A percentile compares a stretch with the other conserved stretches of the same genome.
phyloP scores from a whole-genome alignment of 2,888 invertebrate genomes.

The Phanerotoma sp. region DNA sequence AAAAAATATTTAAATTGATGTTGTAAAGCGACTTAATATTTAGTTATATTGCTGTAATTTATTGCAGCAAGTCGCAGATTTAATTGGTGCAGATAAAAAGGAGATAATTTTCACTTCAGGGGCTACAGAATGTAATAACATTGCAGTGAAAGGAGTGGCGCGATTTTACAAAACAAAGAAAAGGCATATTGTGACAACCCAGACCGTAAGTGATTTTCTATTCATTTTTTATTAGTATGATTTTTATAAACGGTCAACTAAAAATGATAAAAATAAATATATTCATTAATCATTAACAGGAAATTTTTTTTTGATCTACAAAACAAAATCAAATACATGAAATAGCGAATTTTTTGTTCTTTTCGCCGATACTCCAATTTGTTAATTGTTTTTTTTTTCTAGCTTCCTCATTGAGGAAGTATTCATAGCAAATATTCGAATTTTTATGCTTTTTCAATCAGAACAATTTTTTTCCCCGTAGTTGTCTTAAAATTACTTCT shows the following conservation, averaged over 20 bases:
- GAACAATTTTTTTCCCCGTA: no score
- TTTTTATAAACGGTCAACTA: background rate
- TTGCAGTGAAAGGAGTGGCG: slow-evolving; percentile 95
- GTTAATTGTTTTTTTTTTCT: no score
- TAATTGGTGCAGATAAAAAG: slow-evolving; percentile 93
- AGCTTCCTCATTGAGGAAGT: no score
- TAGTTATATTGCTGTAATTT: background rate
- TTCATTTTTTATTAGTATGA: background rate
- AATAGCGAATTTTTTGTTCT: no score
- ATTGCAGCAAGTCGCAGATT: slow-evolving; percentile 74
- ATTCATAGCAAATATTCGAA: no score
- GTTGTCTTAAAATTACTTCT: no score
- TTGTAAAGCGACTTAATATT: background rate
- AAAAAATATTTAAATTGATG: background rate
- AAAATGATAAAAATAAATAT: no score
- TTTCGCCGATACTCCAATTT: no score
- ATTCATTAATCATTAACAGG: no score
- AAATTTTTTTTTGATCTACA: no score
- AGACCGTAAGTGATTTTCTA: slow-evolving; percentile 71
- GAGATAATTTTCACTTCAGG: slow-evolving; percentile 99
- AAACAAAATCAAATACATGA: no score
- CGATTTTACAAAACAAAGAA: slow-evolving; percentile 92
- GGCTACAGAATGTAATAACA: slow-evolving; percentile 98
- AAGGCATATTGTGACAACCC: slow-evolving; percentile 95
- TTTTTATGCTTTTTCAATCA: no score